These are phyloP conservation scores for Cynoglossus semilaevis DNA, from an alignment of 2,113 vertebrate genomes.

Conservation along the genomic window DNA sequence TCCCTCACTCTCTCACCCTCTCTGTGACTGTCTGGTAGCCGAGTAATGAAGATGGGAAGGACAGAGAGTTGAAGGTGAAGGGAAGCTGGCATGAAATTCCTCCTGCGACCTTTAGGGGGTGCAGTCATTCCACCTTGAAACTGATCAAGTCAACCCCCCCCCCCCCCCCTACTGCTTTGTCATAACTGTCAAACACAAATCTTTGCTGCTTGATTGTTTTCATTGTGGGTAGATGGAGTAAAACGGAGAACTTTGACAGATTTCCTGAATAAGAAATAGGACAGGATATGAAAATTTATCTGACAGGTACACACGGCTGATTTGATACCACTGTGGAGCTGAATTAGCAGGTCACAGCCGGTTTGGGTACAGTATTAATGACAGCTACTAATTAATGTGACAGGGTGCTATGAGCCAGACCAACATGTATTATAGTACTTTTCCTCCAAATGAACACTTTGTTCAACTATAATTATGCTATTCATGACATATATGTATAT, in stretches of 20 bases:
- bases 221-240: conserved; percentile 62
- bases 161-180: conserved; percentile 40
- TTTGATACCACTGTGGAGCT: conserved; percentile 65
- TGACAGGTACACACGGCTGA: conserved; percentile 73
- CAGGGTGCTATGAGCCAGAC: conserved; percentile 56
- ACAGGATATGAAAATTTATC: conserved; percentile 71
- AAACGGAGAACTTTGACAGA: conserved; percentile 67
- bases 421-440: conserved; percentile 40
- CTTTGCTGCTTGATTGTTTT: conserved; percentile 72
- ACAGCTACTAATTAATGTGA: conserved; percentile 73
- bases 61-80: conserved; percentile 33
- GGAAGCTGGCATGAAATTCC: conserved; percentile 44
- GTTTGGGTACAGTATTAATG: conserved; percentile 63
- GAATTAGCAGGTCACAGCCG: conserved; percentile 62
- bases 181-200: conserved; percentile 70
- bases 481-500: neutral
- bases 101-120: conserved; percentile 83
- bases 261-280: conserved; percentile 72
- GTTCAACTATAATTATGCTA: too few species aligned
- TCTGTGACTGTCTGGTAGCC: conserved; percentile 34
- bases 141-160: conserved; percentile 26
- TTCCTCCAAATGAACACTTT: conserved; percentile 35
- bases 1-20: conserved; percentile 16
- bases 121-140: conserved; percentile 86
- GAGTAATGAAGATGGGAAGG: conserved; percentile 33